These are phyloP conservation scores for Drosophila serrata DNA, from an alignment of 1,140 invertebrate genomes.

Conservation along the genomic window DNA sequence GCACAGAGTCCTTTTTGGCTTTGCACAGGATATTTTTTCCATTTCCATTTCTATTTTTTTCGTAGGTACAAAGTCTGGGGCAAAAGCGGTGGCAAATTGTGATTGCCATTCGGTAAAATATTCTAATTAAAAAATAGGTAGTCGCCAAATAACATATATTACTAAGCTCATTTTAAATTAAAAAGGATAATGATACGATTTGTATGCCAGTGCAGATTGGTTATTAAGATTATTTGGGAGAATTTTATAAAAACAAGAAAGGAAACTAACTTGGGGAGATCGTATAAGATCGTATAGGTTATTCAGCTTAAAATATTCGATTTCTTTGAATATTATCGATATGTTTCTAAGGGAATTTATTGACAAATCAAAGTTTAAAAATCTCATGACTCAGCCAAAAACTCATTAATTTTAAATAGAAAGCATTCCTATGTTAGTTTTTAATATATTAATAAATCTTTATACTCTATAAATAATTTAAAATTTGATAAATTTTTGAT, in stretches of 20 bases:
- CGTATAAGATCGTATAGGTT: too few relatives aligned
- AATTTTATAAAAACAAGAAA: not conserved
- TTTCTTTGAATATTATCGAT: too few relatives aligned
- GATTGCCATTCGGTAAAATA: constrained; percentile 10
- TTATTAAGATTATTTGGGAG: not conserved
- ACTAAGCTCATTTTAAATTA: not conserved
- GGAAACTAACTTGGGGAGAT: too few relatives aligned
- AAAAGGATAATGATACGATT: constrained; percentile 8
- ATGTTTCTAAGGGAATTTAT: too few relatives aligned
- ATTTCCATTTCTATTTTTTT: constrained; percentile 11
- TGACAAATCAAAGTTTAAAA: too few relatives aligned
- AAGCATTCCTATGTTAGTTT: too few relatives aligned
- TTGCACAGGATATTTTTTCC: constrained; percentile 17
- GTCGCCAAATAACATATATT: not conserved
- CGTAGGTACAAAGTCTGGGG: not conserved
- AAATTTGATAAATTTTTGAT: too few relatives aligned
- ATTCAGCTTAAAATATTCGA: too few relatives aligned
- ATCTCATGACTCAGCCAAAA: too few relatives aligned
- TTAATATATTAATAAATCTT: too few relatives aligned
- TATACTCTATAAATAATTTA: too few relatives aligned
- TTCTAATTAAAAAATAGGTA: constrained; percentile 22
- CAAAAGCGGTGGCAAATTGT: constrained; percentile 1
- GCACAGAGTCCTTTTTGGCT: constrained; percentile 33
- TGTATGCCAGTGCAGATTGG: not conserved
- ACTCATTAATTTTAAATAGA: too few relatives aligned